These are phyloP conservation scores for Pomatorhinus ruficollis DNA, from an alignment of 2,113 vertebrate species.

Conservation along the genomic window DNA sequence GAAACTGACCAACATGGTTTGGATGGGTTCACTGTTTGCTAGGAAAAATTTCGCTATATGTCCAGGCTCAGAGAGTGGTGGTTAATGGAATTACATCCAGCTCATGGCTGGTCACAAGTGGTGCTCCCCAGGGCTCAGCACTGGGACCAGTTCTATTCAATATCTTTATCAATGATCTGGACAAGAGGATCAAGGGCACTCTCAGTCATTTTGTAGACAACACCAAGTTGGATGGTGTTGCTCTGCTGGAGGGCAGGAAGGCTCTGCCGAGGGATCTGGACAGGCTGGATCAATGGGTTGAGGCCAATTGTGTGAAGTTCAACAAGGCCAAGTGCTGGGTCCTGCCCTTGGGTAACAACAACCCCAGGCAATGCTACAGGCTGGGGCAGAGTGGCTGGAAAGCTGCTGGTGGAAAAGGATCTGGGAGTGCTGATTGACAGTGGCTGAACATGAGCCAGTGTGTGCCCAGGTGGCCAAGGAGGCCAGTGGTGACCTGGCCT, in stretches of 20 bases:
- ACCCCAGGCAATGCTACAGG: neutral
- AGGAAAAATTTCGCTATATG: neutral
- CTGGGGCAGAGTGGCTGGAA: neutral
- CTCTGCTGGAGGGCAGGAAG: neutral
- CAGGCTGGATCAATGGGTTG: neutral
- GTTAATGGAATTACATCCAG: neutral
- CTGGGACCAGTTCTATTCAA: neutral
- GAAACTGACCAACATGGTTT: neutral
- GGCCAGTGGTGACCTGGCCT: neutral
- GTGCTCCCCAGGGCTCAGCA: neutral
- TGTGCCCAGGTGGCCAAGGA: neutral
- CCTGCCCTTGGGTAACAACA: neutral
- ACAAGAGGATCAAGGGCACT: neutral
- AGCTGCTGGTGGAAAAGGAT: neutral
- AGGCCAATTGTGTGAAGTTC: neutral
- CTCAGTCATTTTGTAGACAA: neutral
- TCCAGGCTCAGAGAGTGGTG: too few relatives aligned
- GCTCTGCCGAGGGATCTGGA: neutral
- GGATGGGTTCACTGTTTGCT: rapidly evolving
- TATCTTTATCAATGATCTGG: neutral
- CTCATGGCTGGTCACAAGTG: neutral
- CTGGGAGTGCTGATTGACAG: neutral
- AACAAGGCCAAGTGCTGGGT: rapidly evolving
- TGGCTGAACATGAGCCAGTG: neutral
- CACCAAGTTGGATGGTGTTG: neutral